Conservation (phyloP, 2,888 invertebrate genomes). For the Merodon equestris region DNA sequence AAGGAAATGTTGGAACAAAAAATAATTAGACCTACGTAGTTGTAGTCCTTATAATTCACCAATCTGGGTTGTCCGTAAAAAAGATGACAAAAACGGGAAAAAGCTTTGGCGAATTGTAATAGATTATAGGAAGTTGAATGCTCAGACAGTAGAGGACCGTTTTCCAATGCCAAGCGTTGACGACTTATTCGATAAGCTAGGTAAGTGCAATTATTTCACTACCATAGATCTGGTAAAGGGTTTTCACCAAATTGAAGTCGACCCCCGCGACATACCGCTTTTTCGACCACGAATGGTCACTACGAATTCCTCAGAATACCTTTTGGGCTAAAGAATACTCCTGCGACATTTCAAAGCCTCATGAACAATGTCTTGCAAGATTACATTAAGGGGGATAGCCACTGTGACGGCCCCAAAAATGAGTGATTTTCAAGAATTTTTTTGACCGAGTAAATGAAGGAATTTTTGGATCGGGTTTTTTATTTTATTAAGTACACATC, state of each 20-base stretch:
- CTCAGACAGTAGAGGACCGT: neutral
- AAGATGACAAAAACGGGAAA: neutral
- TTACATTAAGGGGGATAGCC: too few relatives aligned
- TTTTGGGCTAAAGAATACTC: constrained; percentile 67
- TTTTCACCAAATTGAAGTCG: constrained; percentile 71
- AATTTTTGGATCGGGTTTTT: too few relatives aligned
- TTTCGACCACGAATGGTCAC: constrained; percentile 71
- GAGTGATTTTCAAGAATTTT: too few relatives aligned
- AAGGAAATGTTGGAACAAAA: constrained; percentile 35
- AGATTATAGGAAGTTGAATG: constrained; percentile 1
- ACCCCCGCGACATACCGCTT: constrained; percentile 64
- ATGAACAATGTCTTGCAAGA: constrained; percentile 72
- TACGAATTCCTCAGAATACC: constrained; percentile 72
- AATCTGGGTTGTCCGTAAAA: neutral
- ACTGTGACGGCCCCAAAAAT: too few relatives aligned
- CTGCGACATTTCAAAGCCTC: constrained; percentile 73
- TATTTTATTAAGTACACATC: too few relatives aligned
- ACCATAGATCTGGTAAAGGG: constrained; percentile 70
- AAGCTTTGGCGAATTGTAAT: constrained; percentile 1
- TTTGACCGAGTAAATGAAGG: too few relatives aligned
- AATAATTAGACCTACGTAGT: constrained; percentile 1
- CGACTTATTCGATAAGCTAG: constrained; percentile 70
- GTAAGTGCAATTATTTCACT: constrained; percentile 57
- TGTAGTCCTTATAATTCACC: constrained; percentile 2
- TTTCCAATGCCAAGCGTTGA: constrained; percentile 67